Percentiles rank a stretch among this genome's conserved stretches.
phyloP scores from a whole-genome alignment of 2,113 vertebrate genomes.

The Ornithorhynchus anatinus region DNA sequence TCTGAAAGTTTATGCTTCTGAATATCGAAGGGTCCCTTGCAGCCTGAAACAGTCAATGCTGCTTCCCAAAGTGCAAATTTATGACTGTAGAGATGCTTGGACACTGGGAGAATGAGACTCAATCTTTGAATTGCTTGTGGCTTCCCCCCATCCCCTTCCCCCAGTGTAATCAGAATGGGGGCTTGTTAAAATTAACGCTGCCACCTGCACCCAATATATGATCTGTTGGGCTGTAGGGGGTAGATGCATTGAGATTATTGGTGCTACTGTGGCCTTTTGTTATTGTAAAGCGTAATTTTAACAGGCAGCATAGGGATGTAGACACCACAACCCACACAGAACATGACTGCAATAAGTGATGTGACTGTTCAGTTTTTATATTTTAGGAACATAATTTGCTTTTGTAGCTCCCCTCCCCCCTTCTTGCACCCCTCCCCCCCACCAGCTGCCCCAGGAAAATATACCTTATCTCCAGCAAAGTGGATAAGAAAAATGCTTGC shows the following conservation, averaged over 20 bases:
- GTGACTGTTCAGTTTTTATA: slow-evolving; percentile 12
- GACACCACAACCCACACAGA: slow-evolving; percentile 8
- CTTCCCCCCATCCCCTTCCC: neutral
- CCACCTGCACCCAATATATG: neutral
- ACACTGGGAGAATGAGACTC: neutral
- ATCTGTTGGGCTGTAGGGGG: neutral
- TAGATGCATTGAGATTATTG: neutral
- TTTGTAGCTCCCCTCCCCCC: slow-evolving; percentile 28
- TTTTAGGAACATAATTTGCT: slow-evolving; percentile 36
- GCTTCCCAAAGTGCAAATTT: neutral
- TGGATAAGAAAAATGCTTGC: neutral
- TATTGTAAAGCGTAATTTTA: slow-evolving; percentile 54
- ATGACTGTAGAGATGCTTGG: neutral
- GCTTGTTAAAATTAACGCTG: neutral
- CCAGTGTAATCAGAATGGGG: neutral
- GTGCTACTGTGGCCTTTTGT: slow-evolving; percentile 2
- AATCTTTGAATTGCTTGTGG: neutral
- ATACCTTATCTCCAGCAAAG: slow-evolving; percentile 8
- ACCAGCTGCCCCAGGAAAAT: too few relatives aligned
- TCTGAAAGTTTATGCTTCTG: neutral
- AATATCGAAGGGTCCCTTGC: neutral
- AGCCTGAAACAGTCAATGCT: neutral
- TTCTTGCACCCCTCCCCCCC: slow-evolving; percentile 16
- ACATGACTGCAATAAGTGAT: slow-evolving; percentile 11
- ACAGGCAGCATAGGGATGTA: slow-evolving; percentile 18